A percentile compares a stretch with the other conserved stretches of the same genome.
phyloP scores from a whole-genome alignment of 2,113 vertebrate genomes.

The Megaleporinus macrocephalus region DNA sequence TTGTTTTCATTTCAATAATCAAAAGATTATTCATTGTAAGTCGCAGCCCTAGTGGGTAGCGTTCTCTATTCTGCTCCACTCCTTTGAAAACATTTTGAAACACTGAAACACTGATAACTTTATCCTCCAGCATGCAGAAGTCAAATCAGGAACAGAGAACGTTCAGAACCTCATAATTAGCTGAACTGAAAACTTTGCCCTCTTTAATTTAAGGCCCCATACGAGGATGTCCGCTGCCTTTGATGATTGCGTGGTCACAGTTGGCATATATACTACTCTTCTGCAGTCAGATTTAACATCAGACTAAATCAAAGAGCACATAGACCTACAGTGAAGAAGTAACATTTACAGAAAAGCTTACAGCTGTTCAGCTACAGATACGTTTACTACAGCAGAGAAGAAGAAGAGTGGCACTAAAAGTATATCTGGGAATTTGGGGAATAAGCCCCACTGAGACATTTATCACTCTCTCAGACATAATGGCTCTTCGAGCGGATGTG shows the following conservation, averaged over 20 bases:
- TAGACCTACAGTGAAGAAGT: background rate
- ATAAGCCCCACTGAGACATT: background rate
- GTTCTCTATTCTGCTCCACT: no score
- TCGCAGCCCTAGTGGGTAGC: no score
- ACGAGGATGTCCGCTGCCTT: background rate
- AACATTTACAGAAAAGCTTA: no score
- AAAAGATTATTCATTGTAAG: background rate
- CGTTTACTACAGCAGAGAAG: no score
- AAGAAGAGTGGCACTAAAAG: background rate
- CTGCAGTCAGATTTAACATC: background rate
- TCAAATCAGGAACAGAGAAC: conserved; percentile 7
- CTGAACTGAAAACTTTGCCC: background rate
- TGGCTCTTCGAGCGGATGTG: background rate
- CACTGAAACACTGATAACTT: no score
- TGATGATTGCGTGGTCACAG: background rate
- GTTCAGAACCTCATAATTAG: background rate
- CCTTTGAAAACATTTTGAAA: no score
- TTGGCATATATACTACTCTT: background rate
- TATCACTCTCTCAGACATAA: background rate
- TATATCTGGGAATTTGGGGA: background rate
- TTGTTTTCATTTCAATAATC: no score
- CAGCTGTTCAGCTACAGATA: no score
- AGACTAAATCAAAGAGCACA: background rate
- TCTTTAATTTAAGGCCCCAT: background rate
- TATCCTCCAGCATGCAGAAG: background rate